phyloP scores from a whole-genome alignment of 1,140 invertebrate species.

The Euwallacea similis region DNA sequence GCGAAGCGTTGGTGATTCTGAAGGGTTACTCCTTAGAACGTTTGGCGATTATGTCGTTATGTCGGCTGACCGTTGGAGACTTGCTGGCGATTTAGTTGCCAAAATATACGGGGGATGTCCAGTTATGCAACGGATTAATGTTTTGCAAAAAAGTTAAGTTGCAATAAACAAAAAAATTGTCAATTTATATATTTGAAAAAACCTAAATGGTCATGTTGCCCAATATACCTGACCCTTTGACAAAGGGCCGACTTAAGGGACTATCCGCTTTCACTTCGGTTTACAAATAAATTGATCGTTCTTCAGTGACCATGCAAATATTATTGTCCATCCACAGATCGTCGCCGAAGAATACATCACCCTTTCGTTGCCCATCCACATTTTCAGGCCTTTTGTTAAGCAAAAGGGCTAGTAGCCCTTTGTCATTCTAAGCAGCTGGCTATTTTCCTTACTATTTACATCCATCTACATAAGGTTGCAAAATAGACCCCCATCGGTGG shows the following conservation, averaged over 20 bases:
- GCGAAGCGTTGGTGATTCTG: neutral
- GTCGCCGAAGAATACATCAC: constrained; percentile 5
- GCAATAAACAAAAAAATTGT: too few species aligned
- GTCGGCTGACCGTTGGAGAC: constrained; percentile 37
- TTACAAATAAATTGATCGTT: neutral
- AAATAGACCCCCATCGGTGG: neutral
- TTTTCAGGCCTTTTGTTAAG: constrained; percentile 24
- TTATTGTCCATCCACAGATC: constrained; percentile 25
- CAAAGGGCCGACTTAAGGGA: too few species aligned
- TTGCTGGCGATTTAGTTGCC: constrained; percentile 35
- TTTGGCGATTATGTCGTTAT: constrained; percentile 40
- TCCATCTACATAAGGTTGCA: constrained; percentile 31
- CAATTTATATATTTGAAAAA: too few species aligned
- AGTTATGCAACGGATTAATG: neutral
- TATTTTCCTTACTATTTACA: constrained; percentile 32
- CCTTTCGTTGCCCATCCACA: constrained; percentile 5
- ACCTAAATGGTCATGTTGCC: too few species aligned
- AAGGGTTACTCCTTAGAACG: neutral
- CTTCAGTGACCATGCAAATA: constrained; percentile 32
- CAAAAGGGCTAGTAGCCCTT: constrained; percentile 25
- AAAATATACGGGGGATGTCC: constrained; percentile 26
- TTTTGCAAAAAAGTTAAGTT: too few species aligned
- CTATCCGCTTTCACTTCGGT: neutral
- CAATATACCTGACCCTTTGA: too few species aligned
- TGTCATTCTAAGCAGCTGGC: constrained; percentile 29